A percentile compares a stretch with the other conserved stretches of the same genome.
Evolutionary conservation across 92 coral and sea anemone genomes (phyloP).

Genomic region (Epizoanthus illoricatus): DNA sequence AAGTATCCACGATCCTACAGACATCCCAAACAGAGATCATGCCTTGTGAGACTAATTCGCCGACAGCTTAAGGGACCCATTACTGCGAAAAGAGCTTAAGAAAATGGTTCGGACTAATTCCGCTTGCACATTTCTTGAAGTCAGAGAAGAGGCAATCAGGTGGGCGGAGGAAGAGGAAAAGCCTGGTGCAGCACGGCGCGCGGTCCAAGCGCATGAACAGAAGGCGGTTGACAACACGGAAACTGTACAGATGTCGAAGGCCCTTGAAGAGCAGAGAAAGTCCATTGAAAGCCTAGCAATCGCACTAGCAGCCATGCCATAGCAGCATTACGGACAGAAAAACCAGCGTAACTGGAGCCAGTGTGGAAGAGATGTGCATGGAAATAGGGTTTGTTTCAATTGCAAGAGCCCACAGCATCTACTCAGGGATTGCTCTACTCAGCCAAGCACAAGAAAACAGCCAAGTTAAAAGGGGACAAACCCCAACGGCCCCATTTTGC

Average conservation of each 20-base stretch:
- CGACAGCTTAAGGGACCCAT: conserved; percentile 47
- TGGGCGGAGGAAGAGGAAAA: conserved; percentile 17
- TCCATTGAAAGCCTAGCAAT: not conserved
- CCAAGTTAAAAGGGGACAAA: not conserved
- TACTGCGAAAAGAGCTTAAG: conserved; percentile 45
- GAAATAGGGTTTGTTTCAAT: conserved; percentile 36
- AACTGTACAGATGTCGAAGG: conserved; percentile 15
- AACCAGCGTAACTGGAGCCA: conserved; percentile 5
- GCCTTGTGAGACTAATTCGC: conserved; percentile 55
- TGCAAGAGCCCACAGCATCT: conserved; percentile 39
- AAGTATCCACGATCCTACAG: not conserved
- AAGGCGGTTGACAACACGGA: too few relatives aligned
- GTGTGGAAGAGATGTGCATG: not conserved
- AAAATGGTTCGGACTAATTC: conserved; percentile 14
- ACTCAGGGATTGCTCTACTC: conserved; percentile 35
- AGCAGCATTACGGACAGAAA: too few relatives aligned
- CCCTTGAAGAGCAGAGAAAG: not conserved
- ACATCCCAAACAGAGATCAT: not conserved
- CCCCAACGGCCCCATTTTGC: not conserved
- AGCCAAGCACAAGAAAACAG: not conserved
- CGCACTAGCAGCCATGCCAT: not conserved
- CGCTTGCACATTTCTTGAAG: conserved; percentile 14
- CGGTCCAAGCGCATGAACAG: conserved; percentile 5
- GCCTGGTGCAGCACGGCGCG: not conserved
- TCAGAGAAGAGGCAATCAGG: conserved; percentile 48